These are phyloP conservation scores for Setipinna tenuifilis DNA, from an alignment of 2,797 vertebrate genomes.

Conservation along the genomic window DNA sequence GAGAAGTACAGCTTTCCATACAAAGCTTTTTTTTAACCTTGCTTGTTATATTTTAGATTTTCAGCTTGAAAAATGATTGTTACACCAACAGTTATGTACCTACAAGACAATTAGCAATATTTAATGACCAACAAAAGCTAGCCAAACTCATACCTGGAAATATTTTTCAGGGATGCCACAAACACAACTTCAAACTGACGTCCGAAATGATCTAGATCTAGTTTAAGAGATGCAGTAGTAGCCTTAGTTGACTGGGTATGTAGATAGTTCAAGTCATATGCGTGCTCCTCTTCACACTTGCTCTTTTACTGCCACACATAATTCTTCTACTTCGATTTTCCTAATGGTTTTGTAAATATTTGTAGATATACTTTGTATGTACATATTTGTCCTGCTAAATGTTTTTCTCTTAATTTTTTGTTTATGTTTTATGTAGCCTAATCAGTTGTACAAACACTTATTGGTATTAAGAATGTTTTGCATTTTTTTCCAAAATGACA, in stretches of 20 bases:
- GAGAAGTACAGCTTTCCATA: not conserved
- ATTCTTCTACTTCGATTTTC: not conserved
- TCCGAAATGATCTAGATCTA: not conserved
- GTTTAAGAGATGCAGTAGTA: not conserved
- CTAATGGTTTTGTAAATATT: not conserved
- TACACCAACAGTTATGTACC: too few relatives aligned
- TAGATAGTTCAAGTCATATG: not conserved
- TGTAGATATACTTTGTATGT: not conserved
- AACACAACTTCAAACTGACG: too few relatives aligned
- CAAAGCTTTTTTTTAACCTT: not conserved
- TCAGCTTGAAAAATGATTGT: too few relatives aligned
- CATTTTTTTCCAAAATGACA: not conserved
- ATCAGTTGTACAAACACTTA: not conserved
- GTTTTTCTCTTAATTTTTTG: not conserved
- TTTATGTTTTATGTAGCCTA: too few relatives aligned
- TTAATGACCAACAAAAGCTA: not conserved
- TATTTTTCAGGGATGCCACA: too few relatives aligned
- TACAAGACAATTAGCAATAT: not conserved
- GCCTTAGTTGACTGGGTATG: not conserved
- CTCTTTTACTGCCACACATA: not conserved
- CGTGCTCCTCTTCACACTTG: not conserved
- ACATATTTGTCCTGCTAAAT: not conserved
- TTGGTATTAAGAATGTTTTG: not conserved
- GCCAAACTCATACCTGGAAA: too few relatives aligned
- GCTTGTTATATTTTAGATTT: too few relatives aligned